Evolutionary conservation across 2,888 invertebrate species (phyloP).

Genomic region (Bellardia pandia): DNA sequence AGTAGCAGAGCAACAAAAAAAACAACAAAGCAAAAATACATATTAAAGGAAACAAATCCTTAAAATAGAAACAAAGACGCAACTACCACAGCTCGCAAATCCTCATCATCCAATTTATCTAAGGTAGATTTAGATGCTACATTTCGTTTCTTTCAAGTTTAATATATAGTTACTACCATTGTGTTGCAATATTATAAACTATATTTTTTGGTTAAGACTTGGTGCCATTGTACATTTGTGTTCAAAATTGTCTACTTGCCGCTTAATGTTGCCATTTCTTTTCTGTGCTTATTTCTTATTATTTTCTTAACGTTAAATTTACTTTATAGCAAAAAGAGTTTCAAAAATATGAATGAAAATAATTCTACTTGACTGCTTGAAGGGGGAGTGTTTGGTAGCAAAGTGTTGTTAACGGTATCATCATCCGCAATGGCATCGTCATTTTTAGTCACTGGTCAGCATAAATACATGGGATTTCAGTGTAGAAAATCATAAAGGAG

Average conservation of each 20-base stretch:
- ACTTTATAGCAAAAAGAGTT: conserved; percentile 21
- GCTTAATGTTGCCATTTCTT: conserved; percentile 27
- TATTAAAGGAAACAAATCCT: conserved; percentile 34
- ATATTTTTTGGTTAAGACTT: conserved; percentile 32
- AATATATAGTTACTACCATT: not conserved
- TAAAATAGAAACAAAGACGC: conserved; percentile 53
- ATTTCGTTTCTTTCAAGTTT: conserved; percentile 17
- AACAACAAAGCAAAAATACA: conserved; percentile 10
- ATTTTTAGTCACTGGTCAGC: conserved; percentile 45
- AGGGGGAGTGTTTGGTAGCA: not conserved
- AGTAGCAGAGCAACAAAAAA: conserved; percentile 10
- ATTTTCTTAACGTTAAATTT: conserved; percentile 42
- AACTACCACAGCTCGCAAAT: conserved; percentile 35
- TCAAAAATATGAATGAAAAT: conserved; percentile 13
- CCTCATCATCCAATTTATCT: conserved; percentile 55
- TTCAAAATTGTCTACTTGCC: conserved; percentile 45
- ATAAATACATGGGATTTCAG: conserved; percentile 32
- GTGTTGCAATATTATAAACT: conserved; percentile 38
- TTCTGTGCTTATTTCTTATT: conserved; percentile 5
- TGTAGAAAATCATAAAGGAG: conserved; percentile 29
- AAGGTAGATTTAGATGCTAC: not conserved
- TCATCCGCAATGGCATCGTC: conserved; percentile 30
- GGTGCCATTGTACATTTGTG: conserved; percentile 54
- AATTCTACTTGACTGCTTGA: conserved; percentile 35
- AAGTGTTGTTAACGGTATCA: conserved; percentile 36